Conservation (phyloP, 2,113 vertebrate species). For the Chamaetylas fuelleborni region DNA sequence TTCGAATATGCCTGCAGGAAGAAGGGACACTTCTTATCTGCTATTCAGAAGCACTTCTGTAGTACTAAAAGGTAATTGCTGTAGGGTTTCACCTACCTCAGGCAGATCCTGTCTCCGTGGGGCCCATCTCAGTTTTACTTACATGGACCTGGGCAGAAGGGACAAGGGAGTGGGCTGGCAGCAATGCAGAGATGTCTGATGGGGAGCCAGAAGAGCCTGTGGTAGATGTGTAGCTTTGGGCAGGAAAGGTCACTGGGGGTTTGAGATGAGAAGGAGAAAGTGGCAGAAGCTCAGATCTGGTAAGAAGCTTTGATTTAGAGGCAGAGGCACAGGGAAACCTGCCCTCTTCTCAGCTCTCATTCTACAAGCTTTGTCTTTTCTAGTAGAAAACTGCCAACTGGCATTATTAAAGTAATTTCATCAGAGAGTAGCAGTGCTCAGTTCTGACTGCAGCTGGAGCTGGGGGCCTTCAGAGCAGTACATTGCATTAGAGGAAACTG, state of each 20-base stretch:
- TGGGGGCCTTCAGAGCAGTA: background rate
- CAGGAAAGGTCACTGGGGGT: background rate
- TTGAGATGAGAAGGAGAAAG: background rate
- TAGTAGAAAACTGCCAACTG: background rate
- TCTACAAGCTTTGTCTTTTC: background rate
- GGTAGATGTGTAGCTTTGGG: background rate
- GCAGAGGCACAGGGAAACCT: background rate
- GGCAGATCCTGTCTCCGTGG: background rate
- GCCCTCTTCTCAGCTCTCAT: background rate
- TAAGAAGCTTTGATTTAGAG: background rate
- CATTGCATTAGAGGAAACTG: background rate
- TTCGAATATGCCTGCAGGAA: background rate
- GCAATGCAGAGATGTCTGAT: background rate
- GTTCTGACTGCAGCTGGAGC: background rate
- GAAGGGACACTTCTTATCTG: background rate
- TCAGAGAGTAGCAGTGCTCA: background rate
- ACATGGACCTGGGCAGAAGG: background rate
- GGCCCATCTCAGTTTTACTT: background rate
- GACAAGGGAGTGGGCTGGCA: background rate
- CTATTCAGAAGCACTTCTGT: background rate
- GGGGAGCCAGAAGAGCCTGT: fast-evolving
- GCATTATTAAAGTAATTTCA: background rate
- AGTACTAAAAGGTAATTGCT: background rate
- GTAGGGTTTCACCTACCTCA: background rate
- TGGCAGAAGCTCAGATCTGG: fast-evolving